These are phyloP conservation scores for Ramazzottius varieornatus DNA, from an alignment of 2,888 invertebrate genomes.

Conservation along the genomic window DNA sequence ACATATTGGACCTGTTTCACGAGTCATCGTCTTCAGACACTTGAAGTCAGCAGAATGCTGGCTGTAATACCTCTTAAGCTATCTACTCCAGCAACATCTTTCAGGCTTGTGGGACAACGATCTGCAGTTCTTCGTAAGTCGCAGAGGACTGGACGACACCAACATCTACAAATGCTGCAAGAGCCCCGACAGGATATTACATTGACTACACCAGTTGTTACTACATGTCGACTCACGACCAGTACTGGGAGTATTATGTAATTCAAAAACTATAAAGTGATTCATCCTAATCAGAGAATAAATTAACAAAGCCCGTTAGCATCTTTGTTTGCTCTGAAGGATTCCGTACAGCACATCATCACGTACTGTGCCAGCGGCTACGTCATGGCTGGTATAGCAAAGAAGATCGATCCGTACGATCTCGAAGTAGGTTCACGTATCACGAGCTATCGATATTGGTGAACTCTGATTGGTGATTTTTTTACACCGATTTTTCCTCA, in stretches of 20 bases:
- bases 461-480: too few species aligned
- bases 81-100: too few species aligned
- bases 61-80: too few species aligned
- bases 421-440: too few species aligned
- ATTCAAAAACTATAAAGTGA: not conserved
- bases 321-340: not conserved
- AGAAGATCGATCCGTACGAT: slow-evolving; percentile 1
- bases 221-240: slow-evolving; percentile 1
- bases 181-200: not conserved
- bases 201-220: not conserved
- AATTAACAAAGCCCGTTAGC: too few species aligned
- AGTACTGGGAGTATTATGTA: slow-evolving; percentile 3
- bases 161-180: slow-evolving; percentile 1
- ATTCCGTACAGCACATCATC: not conserved
- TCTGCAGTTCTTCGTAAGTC: not conserved
- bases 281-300: not conserved
- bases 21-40: too few species aligned
- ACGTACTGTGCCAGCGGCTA: slow-evolving; percentile 2
- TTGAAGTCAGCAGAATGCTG: too few species aligned
- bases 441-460: too few species aligned
- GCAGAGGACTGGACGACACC: not conserved
- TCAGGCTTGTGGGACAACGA: not conserved
- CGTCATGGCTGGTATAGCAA: not conserved
- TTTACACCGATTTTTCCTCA: too few species aligned
- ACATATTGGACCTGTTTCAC: too few species aligned